These are phyloP conservation scores for Nesogale talazaci DNA, from an alignment of 2,113 vertebrate species.

Conservation along the genomic window DNA sequence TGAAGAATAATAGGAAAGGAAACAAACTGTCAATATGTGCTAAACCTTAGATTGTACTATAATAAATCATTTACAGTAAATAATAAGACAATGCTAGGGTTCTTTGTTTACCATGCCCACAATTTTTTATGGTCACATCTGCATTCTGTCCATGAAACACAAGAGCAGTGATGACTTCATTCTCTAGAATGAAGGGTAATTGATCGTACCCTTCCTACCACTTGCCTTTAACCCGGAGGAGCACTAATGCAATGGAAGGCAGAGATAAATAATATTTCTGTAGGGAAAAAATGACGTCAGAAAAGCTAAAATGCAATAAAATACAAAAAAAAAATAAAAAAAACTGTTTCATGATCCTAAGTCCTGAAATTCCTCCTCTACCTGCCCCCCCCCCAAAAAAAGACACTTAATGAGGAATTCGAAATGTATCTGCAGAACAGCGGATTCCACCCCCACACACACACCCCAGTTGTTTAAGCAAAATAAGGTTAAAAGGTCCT, in stretches of 20 bases:
- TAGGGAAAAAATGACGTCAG: neutral
- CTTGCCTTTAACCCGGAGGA: conserved; percentile 35
- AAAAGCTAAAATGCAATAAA: neutral
- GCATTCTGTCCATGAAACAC: conserved; percentile 58
- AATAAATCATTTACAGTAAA: conserved; percentile 23
- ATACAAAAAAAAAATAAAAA: no score
- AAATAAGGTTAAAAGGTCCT: accelerated
- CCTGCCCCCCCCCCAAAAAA: neutral
- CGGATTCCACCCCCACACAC: neutral
- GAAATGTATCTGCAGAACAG: conserved; percentile 4
- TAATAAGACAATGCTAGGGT: neutral
- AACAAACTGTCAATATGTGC: neutral
- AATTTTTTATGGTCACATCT: conserved; percentile 50
- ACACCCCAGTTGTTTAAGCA: neutral
- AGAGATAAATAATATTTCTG: conserved; percentile 37
- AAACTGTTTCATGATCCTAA: neutral
- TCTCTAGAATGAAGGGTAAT: conserved; percentile 41
- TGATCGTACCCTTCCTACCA: conserved; percentile 61
- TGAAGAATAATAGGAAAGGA: neutral
- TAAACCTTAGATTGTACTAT: neutral
- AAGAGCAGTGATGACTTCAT: conserved; percentile 75
- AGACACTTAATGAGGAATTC: neutral
- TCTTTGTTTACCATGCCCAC: conserved; percentile 23
- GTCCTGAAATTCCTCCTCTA: neutral
- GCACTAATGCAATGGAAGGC: conserved; percentile 45